Conservation (phyloP, 2,113 vertebrate genomes). For the Larimichthys crocea region DNA sequence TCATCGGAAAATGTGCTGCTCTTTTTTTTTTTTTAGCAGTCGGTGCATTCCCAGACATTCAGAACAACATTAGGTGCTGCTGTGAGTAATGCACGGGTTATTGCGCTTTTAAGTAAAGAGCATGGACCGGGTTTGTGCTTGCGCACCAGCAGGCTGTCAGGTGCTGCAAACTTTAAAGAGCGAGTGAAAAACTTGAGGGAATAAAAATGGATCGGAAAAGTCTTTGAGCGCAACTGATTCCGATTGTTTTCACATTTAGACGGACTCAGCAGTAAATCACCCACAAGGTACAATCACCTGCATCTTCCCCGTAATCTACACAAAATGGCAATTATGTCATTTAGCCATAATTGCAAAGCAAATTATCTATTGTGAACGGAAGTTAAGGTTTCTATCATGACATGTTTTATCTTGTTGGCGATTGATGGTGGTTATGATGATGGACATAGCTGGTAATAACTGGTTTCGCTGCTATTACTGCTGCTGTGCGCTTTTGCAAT, state of each 20-base stretch:
- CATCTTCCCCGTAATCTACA: not conserved
- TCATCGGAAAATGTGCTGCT: not conserved
- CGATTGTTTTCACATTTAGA: not conserved
- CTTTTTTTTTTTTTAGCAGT: not conserved
- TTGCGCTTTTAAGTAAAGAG: conserved; percentile 19
- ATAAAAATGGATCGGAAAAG: not conserved
- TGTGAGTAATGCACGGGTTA: not conserved
- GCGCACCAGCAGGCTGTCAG: conserved; percentile 40
- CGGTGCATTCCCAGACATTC: not conserved
- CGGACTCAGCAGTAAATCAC: conserved; percentile 21
- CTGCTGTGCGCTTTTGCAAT: not conserved
- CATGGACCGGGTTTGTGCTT: not conserved
- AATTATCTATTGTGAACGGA: conserved; percentile 6
- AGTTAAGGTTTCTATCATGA: not conserved
- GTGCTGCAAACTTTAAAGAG: conserved; percentile 57
- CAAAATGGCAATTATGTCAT: not conserved
- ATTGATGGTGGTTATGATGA: not conserved
- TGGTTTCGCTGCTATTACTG: not conserved
- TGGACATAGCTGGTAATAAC: not conserved
- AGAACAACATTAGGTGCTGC: not conserved
- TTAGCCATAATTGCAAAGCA: conserved; percentile 18
- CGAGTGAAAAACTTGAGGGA: conserved; percentile 24
- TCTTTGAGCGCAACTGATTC: not conserved
- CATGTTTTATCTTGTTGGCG: conserved; percentile 3
- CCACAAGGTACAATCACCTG: conserved; percentile 3